Conservation (phyloP, 2,888 invertebrate genomes). For the Lamproptera curius region DNA sequence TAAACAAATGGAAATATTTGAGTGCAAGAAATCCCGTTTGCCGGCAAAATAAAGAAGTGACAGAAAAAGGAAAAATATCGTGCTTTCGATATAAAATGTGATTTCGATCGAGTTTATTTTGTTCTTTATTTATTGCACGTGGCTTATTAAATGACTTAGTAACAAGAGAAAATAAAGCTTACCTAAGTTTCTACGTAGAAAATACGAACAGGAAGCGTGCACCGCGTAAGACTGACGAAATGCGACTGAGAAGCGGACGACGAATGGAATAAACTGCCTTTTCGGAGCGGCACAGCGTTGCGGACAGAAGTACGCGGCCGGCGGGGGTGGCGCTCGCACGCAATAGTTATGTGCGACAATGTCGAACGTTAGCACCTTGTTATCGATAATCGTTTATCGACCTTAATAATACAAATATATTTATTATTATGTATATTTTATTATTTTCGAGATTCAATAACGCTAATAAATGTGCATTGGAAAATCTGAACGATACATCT, state of each 20-base stretch:
- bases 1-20: neutral
- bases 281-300: constrained; percentile 26
- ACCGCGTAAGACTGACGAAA: constrained; percentile 50
- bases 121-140: neutral
- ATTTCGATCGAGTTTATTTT: neutral
- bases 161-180: constrained; percentile 43
- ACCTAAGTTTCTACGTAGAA: constrained; percentile 49
- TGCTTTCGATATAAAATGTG: neutral
- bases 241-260: constrained; percentile 47
- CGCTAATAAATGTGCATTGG: no score
- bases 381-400: no score
- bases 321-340: constrained; percentile 38
- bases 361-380: no score
- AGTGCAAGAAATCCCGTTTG: neutral
- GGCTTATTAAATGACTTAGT: constrained; percentile 13
- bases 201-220: constrained; percentile 41
- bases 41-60: neutral
- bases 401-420: no score
- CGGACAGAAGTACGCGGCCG: constrained; percentile 22
- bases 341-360: no score
- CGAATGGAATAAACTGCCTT: constrained; percentile 24
- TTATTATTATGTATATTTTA: no score
- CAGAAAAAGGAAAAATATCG: neutral
- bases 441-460: no score
- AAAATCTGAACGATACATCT: no score